phyloP scores from a whole-genome alignment of 1,140 invertebrate genomes.

The Triops longicaudatus region DNA sequence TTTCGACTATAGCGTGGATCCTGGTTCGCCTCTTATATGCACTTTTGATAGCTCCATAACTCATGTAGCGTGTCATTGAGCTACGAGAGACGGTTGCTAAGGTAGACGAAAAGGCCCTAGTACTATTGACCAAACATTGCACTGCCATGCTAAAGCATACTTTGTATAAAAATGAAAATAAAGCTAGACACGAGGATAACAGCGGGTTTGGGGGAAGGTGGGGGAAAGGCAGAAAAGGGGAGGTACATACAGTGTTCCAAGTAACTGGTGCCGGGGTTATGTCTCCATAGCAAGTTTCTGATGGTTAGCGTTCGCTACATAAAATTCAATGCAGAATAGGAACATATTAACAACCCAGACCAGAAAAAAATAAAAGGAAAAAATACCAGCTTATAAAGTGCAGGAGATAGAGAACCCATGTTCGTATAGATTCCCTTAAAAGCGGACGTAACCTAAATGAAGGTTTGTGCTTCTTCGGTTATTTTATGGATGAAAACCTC shows the following conservation, averaged over 20 bases:
- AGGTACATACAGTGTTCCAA: background rate
- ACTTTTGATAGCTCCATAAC: constrained; percentile 15
- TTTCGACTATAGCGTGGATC: background rate
- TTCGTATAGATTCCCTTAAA: background rate
- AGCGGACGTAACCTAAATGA: background rate
- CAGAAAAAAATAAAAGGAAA: background rate
- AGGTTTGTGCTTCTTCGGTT: background rate
- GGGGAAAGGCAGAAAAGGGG: background rate
- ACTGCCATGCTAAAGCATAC: constrained; percentile 3
- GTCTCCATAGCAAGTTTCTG: background rate
- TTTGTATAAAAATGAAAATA: constrained; percentile 6
- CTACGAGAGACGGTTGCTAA: constrained; percentile 7
- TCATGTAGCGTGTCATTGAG: constrained; percentile 7
- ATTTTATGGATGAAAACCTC: background rate
- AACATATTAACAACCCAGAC: background rate
- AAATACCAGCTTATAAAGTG: background rate
- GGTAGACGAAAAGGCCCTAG: background rate
- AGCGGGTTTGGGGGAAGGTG: background rate
- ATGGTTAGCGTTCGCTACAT: background rate
- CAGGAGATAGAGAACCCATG: background rate
- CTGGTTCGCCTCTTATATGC: constrained; percentile 1
- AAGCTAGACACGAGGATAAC: background rate
- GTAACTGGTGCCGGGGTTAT: background rate
- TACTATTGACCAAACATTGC: background rate
- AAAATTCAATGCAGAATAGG: background rate